Percentiles rank a stretch among this genome's conserved stretches.
Conservation (phyloP, 1,140 invertebrate species). For the Nasonia vitripennis region DNA sequence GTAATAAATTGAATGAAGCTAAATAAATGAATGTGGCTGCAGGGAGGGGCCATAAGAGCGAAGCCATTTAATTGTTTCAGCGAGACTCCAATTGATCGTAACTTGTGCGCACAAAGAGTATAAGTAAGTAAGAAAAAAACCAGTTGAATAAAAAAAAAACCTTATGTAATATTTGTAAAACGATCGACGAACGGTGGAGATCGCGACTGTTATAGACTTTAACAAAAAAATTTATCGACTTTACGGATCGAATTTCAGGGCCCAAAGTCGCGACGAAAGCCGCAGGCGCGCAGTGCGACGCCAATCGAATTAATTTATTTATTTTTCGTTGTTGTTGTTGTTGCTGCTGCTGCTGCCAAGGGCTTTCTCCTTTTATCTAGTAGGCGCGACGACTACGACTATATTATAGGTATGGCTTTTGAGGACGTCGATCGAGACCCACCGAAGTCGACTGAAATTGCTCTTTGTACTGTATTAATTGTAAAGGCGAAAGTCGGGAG, state of each 20-base stretch:
- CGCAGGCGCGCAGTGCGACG: conserved; percentile 34
- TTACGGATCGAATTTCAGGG: conserved; percentile 4
- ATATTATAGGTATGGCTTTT: background rate
- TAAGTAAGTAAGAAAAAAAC: conserved; percentile 11
- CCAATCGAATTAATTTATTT: conserved; percentile 28
- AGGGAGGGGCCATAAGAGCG: background rate
- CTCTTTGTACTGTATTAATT: conserved; percentile 36
- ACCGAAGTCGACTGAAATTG: conserved; percentile 25
- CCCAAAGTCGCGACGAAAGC: background rate
- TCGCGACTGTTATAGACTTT: conserved; percentile 35
- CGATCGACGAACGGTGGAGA: conserved; percentile 15
- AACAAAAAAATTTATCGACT: conserved; percentile 8
- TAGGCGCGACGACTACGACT: background rate
- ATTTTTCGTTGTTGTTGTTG: background rate
- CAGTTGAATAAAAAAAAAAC: background rate
- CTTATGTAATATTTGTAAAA: conserved; percentile 42
- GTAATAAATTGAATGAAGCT: conserved; percentile 17
- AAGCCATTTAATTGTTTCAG: background rate
- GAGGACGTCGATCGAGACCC: background rate
- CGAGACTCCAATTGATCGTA: conserved; percentile 36
- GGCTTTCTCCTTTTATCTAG: background rate
- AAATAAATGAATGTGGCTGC: background rate
- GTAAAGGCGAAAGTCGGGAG: background rate
- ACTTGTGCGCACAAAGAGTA: conserved; percentile 46
- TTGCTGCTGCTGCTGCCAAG: background rate